Percentiles rank a stretch among this genome's conserved stretches.
phyloP scores from a whole-genome alignment of 2,888 invertebrate species.

The Plutella xylostella region DNA sequence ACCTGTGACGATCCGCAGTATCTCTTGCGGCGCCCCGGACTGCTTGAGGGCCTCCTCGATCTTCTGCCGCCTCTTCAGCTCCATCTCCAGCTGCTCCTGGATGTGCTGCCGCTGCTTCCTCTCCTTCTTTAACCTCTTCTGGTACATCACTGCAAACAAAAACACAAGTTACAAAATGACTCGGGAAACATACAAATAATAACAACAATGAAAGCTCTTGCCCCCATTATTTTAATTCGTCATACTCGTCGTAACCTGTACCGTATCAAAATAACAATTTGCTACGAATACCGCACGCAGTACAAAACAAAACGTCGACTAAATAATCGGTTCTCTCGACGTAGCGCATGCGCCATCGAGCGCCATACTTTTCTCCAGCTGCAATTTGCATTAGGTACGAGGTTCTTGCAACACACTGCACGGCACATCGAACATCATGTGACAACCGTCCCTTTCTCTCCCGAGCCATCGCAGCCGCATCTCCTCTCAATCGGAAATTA shows the following conservation, averaged over 20 bases:
- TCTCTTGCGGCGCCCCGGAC: slow-evolving; percentile 80
- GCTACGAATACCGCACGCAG: slow-evolving; percentile 36
- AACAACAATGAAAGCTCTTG: background rate
- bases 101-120: slow-evolving; percentile 83
- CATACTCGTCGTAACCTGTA: slow-evolving; percentile 19
- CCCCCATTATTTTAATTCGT: slow-evolving; percentile 1
- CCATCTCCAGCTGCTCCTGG: slow-evolving; percentile 86
- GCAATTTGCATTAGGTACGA: slow-evolving; percentile 22
- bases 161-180: background rate
- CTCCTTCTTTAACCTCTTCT: slow-evolving; percentile 91
- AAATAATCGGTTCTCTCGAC: slow-evolving; percentile 36
- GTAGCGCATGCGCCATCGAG: slow-evolving; percentile 30
- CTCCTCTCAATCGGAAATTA: slow-evolving; percentile 29
- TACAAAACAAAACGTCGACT: slow-evolving; percentile 40
- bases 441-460: slow-evolving; percentile 39
- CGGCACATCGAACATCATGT: slow-evolving; percentile 23
- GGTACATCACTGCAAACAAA: slow-evolving; percentile 89
- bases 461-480: slow-evolving; percentile 21
- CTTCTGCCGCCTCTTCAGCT: slow-evolving; percentile 82
- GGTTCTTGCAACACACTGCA: slow-evolving; percentile 16
- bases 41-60: slow-evolving; percentile 85
- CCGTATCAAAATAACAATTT: slow-evolving; percentile 51
- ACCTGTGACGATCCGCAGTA: slow-evolving; percentile 85
- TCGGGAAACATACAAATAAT: slow-evolving; percentile 2
- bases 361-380: slow-evolving; percentile 38